These are phyloP conservation scores for Nylanderia fulva DNA, from an alignment of 1,140 invertebrate species.

Conservation along the genomic window DNA sequence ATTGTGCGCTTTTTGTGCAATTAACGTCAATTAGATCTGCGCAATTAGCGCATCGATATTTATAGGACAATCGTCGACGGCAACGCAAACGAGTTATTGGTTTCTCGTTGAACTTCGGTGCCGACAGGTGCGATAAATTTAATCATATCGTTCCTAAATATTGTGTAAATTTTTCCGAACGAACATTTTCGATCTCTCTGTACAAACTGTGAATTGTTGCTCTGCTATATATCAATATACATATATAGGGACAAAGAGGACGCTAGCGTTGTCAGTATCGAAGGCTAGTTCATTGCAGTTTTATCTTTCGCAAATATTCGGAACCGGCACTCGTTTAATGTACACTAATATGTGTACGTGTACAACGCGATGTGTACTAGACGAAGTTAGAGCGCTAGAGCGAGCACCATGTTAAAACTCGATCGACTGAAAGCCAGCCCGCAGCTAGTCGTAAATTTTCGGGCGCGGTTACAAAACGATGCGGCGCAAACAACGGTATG, in stretches of 20 bases:
- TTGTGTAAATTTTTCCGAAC: constrained; percentile 24
- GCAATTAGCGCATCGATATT: constrained; percentile 45
- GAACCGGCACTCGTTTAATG: constrained; percentile 32
- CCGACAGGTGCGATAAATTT: constrained; percentile 27
- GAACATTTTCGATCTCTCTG: constrained; percentile 22
- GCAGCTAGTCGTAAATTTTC: constrained; percentile 52
- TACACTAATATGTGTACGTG: constrained; percentile 38
- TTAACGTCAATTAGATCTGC: constrained; percentile 39
- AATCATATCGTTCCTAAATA: constrained; percentile 25
- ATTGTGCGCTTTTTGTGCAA: constrained; percentile 53
- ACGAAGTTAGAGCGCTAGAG: constrained; percentile 32
- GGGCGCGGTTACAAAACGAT: constrained; percentile 43
- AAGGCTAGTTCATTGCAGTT: constrained; percentile 21
- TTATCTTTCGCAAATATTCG: constrained; percentile 42
- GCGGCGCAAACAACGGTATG: constrained; percentile 34
- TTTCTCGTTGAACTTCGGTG: constrained; percentile 24
- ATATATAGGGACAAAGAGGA: constrained; percentile 22
- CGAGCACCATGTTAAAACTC: constrained; percentile 25
- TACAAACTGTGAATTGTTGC: constrained; percentile 6
- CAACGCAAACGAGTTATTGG: constrained; percentile 28
- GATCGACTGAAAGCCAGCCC: constrained; percentile 39
- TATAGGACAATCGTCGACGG: constrained; percentile 31
- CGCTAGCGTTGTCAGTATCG: not conserved
- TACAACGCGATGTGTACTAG: not conserved
- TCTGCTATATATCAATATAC: constrained; percentile 9